phyloP scores from a whole-genome alignment of 1,140 invertebrate genomes.

The Amyelois transitella region DNA sequence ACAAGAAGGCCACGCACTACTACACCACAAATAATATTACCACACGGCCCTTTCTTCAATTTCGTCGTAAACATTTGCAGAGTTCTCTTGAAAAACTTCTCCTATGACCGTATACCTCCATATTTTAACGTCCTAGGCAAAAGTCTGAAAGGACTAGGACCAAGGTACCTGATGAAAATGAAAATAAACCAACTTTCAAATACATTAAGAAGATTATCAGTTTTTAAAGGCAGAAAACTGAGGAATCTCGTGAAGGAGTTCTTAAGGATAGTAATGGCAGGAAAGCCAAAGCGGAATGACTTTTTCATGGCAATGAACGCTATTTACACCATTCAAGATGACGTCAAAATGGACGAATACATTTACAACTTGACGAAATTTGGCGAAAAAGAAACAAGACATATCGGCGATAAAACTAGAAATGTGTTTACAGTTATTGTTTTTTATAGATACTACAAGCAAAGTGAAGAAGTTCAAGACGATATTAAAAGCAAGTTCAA shows the following conservation, averaged over 20 bases:
- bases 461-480: constrained; percentile 5
- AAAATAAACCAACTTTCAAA: constrained; percentile 16
- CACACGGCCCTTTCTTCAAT: constrained; percentile 25
- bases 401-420: constrained; percentile 20
- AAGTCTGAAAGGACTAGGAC: constrained; percentile 13
- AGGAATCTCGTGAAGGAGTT: constrained; percentile 17
- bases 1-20: constrained; percentile 2
- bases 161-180: constrained; percentile 13
- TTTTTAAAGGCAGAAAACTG: constrained; percentile 9
- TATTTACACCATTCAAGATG: constrained; percentile 16
- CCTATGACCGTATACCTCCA: constrained; percentile 4
- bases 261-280: constrained; percentile 11
- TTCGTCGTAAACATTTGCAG: constrained; percentile 22
- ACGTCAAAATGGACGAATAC: constrained; percentile 28
- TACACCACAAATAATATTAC: neutral
- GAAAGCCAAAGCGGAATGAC: constrained; percentile 14
- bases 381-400: constrained; percentile 7
- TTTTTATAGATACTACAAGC: constrained; percentile 16
- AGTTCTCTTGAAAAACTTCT: constrained; percentile 15
- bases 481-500: constrained; percentile 24
- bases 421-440: constrained; percentile 16
- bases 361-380: constrained; percentile 23
- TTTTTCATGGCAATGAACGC: constrained; percentile 27
- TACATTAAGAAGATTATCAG: constrained; percentile 10
- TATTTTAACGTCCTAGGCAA: constrained; percentile 19